These are phyloP conservation scores for Ypsolopha sequella DNA, from an alignment of 2,888 invertebrate species.

Conservation along the genomic window DNA sequence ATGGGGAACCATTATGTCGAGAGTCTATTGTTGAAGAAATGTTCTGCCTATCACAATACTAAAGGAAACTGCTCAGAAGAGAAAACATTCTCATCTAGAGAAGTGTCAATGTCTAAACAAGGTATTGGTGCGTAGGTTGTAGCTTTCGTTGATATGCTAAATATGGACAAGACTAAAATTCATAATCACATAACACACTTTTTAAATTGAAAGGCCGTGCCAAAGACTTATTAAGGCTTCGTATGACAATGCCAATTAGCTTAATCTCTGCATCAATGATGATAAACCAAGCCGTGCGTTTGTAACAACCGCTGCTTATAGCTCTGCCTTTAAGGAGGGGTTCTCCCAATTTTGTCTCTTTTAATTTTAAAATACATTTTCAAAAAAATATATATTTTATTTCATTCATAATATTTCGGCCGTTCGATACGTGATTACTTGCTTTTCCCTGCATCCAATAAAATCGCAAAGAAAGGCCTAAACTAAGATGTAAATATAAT, in stretches of 20 bases:
- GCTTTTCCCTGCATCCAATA: too few relatives aligned
- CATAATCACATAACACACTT: not conserved
- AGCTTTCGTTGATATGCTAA: not conserved
- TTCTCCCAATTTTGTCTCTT: too few relatives aligned
- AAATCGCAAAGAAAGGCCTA: too few relatives aligned
- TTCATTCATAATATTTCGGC: too few relatives aligned
- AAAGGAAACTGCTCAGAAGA: constrained; percentile 40
- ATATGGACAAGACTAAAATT: not conserved
- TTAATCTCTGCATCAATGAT: too few relatives aligned
- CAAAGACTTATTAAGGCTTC: not conserved
- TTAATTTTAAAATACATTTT: too few relatives aligned
- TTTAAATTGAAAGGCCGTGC: not conserved
- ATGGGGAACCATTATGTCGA: constrained; percentile 58
- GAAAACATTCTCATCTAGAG: constrained; percentile 32
- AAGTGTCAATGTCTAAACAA: not conserved
- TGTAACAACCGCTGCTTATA: too few relatives aligned
- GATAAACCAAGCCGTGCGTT: too few relatives aligned
- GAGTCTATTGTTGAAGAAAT: constrained; percentile 56
- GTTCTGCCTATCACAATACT: constrained; percentile 47
- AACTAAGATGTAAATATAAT: too few relatives aligned
- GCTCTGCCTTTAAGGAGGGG: too few relatives aligned
- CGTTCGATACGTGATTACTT: too few relatives aligned
- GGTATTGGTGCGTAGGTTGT: not conserved
- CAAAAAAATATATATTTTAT: too few relatives aligned
- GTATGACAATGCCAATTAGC: not conserved